Conservation (phyloP, 2,797 vertebrate species). For the Sphenodon punctatus region DNA sequence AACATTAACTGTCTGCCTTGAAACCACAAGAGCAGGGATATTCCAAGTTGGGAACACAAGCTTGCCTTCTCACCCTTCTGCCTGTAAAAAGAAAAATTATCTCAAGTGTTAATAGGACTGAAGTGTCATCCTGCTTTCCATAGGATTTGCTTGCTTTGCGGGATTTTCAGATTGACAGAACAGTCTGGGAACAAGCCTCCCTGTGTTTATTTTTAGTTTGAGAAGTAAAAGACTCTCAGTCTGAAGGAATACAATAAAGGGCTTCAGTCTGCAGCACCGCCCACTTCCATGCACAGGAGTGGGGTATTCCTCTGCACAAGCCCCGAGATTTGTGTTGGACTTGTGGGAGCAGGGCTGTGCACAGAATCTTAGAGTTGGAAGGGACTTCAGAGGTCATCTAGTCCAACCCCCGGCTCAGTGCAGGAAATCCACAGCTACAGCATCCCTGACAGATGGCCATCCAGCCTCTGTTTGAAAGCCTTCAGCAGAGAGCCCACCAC, state of each 20-base stretch:
- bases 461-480: no score
- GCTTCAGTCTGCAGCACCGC: not conserved
- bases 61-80: constrained; percentile 42
- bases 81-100: not conserved
- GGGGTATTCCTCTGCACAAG: not conserved
- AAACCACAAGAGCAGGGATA: constrained; percentile 38
- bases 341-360: not conserved
- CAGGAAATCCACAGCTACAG: no score
- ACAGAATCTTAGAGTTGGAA: no score
- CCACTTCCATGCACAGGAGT: not conserved
- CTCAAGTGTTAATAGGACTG: not conserved
- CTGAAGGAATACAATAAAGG: not conserved
- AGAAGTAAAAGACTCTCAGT: not conserved
- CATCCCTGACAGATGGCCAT: no score
- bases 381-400: no score
- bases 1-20: constrained; percentile 28
- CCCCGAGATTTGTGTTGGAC: not conserved
- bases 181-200: not conserved
- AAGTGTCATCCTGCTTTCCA: not conserved
- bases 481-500: no score
- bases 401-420: no score
- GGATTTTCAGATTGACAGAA: not conserved
- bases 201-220: constrained; percentile 14
- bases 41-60: constrained; percentile 17
- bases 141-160: not conserved